Evolutionary conservation across 2,797 vertebrate genomes (phyloP).

Genomic region (Hozukius guyotensis): DNA sequence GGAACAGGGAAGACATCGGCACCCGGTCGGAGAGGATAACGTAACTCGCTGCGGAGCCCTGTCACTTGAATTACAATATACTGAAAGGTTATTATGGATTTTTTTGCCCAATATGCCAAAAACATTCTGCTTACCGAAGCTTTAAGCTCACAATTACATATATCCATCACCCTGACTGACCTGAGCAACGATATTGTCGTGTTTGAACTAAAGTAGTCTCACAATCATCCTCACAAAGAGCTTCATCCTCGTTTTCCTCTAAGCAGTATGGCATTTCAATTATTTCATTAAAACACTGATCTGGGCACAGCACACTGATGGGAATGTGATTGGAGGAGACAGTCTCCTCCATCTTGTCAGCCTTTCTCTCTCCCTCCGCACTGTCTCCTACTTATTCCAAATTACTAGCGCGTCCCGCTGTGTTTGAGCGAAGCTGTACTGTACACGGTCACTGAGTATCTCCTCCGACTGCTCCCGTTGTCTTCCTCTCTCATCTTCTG

Average conservation of each 20-base stretch:
- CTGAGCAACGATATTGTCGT: background rate
- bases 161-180: background rate
- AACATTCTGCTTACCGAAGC: too few relatives aligned
- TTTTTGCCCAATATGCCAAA: too few relatives aligned
- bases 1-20: too few relatives aligned
- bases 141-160: background rate
- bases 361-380: background rate
- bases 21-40: too few relatives aligned
- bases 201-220: slow-evolving; percentile 4
- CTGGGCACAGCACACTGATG: background rate
- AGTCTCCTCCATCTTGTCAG: slow-evolving; percentile 12
- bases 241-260: background rate
- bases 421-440: slow-evolving; percentile 4
- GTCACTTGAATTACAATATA: too few relatives aligned
- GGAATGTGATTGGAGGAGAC: slow-evolving; percentile 29
- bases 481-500: slow-evolving; percentile 3
- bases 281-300: slow-evolving; percentile 30
- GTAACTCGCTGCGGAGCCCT: too few relatives aligned
- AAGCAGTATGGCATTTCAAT: background rate
- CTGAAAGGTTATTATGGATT: too few relatives aligned
- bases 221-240: background rate
- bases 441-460: background rate
- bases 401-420: slow-evolving; percentile 9
- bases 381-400: slow-evolving; percentile 3
- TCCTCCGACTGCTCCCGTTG: background rate